Percentiles rank a stretch among this genome's conserved stretches.
These are phyloP conservation scores for Tortricodes alternella DNA, from an alignment of 2,888 invertebrate genomes.

Conservation along the genomic window DNA sequence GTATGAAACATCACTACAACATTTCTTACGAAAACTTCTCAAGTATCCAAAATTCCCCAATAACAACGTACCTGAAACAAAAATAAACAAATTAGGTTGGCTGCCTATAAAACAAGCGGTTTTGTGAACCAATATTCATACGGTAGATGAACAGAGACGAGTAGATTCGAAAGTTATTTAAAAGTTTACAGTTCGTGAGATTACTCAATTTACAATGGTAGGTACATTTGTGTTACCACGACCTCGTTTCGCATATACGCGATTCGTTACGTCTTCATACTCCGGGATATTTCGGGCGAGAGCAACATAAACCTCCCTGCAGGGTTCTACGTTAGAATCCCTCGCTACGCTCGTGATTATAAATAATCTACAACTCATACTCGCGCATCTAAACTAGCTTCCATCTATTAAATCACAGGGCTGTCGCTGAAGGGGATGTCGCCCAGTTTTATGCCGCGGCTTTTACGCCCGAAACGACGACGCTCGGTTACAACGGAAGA, in stretches of 20 bases:
- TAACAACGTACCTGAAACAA: slow-evolving; percentile 26
- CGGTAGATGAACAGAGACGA: neutral
- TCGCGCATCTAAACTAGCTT: neutral
- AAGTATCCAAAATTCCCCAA: neutral
- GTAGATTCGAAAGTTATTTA: neutral
- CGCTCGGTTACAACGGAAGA: neutral
- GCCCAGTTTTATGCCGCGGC: slow-evolving; percentile 20
- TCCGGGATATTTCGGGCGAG: too few species aligned
- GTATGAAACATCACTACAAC: too few species aligned
- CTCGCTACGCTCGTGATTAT: too few species aligned
- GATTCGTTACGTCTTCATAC: too few species aligned
- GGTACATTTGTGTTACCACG: too few species aligned
- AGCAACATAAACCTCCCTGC: too few species aligned
- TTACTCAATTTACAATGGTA: too few species aligned
- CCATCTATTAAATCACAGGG: slow-evolving; percentile 18
- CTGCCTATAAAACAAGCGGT: slow-evolving; percentile 16
- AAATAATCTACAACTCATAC: too few species aligned
- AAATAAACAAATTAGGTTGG: slow-evolving; percentile 21
- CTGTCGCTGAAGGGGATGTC: slow-evolving; percentile 16
- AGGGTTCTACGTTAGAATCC: too few species aligned
- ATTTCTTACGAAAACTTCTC: neutral
- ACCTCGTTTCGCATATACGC: too few species aligned
- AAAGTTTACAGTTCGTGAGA: too few species aligned
- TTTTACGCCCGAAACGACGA: slow-evolving; percentile 13
- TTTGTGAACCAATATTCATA: slow-evolving; percentile 18